A percentile compares a stretch with the other conserved stretches of the same genome.
These are phyloP conservation scores for Autographa pulchrina DNA, from an alignment of 2,888 invertebrate species.

Conservation along the genomic window DNA sequence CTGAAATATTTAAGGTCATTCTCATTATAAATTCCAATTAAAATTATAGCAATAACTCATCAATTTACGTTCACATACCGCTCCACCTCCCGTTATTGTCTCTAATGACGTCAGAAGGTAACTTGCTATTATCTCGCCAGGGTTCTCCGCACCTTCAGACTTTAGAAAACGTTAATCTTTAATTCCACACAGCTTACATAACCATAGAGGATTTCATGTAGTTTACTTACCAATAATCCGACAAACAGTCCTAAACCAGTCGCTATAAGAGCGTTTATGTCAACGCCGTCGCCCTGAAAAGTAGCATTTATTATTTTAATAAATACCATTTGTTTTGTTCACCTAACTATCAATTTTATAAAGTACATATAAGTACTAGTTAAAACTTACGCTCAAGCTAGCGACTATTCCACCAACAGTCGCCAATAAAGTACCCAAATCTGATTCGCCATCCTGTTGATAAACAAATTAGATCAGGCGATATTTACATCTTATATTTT, in stretches of 20 bases:
- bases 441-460: conserved; percentile 85
- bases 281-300: conserved; percentile 85
- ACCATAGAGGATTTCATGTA: background rate
- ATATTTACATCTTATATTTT: background rate
- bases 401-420: conserved; percentile 84
- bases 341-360: background rate
- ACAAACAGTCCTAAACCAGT: conserved; percentile 83
- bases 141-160: conserved; percentile 85
- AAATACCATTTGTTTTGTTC: background rate
- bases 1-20: conserved; percentile 65
- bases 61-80: conserved; percentile 73
- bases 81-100: conserved; percentile 85
- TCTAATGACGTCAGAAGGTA: conserved; percentile 84
- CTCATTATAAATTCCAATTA: background rate
- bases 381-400: conserved; percentile 82
- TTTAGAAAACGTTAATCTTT: conserved; percentile 21
- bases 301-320: conserved; percentile 15
- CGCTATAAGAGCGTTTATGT: conserved; percentile 81
- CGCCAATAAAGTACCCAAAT: conserved; percentile 82
- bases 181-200: background rate
- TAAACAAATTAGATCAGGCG: background rate
- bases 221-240: conserved; percentile 80
- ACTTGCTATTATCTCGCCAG: conserved; percentile 81
- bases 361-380: background rate
- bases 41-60: background rate